Conservation (phyloP, 2,113 vertebrate genomes). For the Castor canadensis region DNA sequence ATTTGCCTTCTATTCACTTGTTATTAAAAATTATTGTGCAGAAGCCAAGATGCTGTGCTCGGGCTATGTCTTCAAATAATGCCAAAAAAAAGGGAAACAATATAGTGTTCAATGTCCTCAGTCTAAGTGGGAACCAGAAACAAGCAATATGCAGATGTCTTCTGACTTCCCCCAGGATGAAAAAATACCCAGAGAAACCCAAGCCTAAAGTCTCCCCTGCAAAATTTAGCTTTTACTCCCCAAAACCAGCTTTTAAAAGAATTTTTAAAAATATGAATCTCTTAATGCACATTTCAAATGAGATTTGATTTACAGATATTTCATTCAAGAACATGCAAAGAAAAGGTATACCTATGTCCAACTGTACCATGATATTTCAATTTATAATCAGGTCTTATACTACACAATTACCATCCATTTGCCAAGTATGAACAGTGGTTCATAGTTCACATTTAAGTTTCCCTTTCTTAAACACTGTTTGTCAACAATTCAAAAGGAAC, state of each 20-base stretch:
- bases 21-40: neutral
- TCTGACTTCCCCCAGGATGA: neutral
- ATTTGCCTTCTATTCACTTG: neutral
- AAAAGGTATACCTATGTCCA: neutral
- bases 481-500: slow-evolving; percentile 75
- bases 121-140: too few relatives aligned
- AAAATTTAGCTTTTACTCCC: too few relatives aligned
- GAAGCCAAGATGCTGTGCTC: neutral
- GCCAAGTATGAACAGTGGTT: neutral
- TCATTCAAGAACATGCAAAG: neutral
- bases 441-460: neutral
- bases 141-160: neutral
- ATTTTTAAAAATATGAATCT: neutral
- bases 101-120: neutral
- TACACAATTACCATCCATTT: neutral
- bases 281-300: neutral
- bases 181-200: neutral
- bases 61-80: neutral
- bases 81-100: neutral
- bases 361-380: neutral
- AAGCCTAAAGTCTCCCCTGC: too few relatives aligned
- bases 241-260: neutral
- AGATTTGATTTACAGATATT: neutral
- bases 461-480: slow-evolving; percentile 52
- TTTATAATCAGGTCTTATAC: neutral